phyloP scores from a whole-genome alignment of 2,888 invertebrate species.

The Drosophila yooni region DNA sequence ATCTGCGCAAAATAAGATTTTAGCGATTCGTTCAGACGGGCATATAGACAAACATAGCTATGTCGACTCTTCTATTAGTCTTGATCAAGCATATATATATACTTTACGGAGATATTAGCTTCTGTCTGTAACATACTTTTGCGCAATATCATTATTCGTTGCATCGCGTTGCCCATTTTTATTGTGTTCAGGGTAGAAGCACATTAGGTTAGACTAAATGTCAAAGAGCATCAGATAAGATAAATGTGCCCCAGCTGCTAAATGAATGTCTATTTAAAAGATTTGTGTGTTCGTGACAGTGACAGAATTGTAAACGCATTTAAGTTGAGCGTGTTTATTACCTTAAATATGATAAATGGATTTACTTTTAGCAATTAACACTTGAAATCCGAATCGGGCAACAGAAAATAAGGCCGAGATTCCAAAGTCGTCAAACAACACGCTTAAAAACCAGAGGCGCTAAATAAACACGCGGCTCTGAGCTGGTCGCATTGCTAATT shows the following conservation, averaged over 20 bases:
- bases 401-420: slow-evolving; percentile 21
- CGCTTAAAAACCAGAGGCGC: slow-evolving; percentile 12
- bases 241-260: not conserved
- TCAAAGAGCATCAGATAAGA: not conserved
- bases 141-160: not conserved
- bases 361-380: slow-evolving; percentile 53
- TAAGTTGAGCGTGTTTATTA: slow-evolving; percentile 24
- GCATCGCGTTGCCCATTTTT: not conserved
- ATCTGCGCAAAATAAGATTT: not conserved
- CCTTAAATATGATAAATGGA: slow-evolving; percentile 44
- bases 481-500: slow-evolving; percentile 54
- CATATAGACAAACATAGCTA: not conserved
- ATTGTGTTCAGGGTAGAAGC: not conserved
- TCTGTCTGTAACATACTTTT: not conserved
- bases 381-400: slow-evolving; percentile 28
- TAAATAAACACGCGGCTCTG: slow-evolving; percentile 21
- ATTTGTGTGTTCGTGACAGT: not conserved
- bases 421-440: slow-evolving; percentile 5
- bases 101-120: not conserved
- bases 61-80: not conserved
- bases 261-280: slow-evolving; percentile 1
- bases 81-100: not conserved
- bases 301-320: not conserved
- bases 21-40: not conserved
- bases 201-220: not conserved